Base-by-base conservation (phyloP, 2,113 vertebrate species). In the Dasypus novemcinctus region DNA sequence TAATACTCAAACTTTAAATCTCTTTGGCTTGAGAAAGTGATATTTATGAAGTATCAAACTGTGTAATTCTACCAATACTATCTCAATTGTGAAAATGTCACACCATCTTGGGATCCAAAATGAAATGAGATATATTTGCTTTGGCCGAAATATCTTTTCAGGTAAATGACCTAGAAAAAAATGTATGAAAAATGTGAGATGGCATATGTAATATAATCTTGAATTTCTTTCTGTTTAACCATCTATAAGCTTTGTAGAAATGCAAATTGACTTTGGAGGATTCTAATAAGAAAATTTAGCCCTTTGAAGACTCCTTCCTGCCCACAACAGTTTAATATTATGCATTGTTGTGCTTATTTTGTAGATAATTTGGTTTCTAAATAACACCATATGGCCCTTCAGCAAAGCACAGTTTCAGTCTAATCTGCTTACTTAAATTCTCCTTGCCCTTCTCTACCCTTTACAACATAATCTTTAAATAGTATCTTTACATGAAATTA, bases 81-180 rank as follows among this genome's bases (percentile, higher is more conserved):
- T 92, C 64, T 94, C 59, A 92, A 27, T 64, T 96, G 66, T 49
- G 92, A 95, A 97, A 88, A 63, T 82, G 74, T 66, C 91, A 89
- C 59, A 88, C 14, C 21, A 85, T 43, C 33, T 78, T 92, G 63
- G 66, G 81, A 87, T 76, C 25, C 46, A 86, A 85, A 91, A 92
- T 95, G 52, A 92, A 96, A 89, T n/a, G 71, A 96, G 61, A 94
- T 93, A 74, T 27, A 95, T 93, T 91, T 87, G 27, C 23, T 91
- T 96, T 88, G 75, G 41, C 89, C 87, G 52, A 95, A 96, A 87
- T 92, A 11, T 93, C 10, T 89, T 68, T 79, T 92, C 82, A 92
- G 90, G 54, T 91, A 97, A 97, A 92, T 96, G 68, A 75, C 38
- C 91, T 76, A 86, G 72, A 88, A 94, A 88, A 94, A 96, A 97